Percentiles rank a stretch among this genome's conserved stretches.
Evolutionary conservation across 2,113 vertebrate genomes (phyloP).

Genomic region (Corydoras sp.): DNA sequence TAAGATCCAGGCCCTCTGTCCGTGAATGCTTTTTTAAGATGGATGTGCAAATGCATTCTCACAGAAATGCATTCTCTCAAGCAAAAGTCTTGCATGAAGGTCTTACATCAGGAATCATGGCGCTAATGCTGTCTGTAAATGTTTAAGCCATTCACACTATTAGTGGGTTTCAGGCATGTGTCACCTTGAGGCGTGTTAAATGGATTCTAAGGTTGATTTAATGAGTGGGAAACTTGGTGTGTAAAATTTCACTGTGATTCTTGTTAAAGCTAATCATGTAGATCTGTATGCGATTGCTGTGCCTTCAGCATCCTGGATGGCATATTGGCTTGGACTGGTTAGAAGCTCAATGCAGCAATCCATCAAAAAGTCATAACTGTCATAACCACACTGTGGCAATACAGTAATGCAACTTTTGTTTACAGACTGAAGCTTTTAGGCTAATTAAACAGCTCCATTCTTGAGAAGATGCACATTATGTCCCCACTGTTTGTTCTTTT

Average conservation of each 20-base stretch:
- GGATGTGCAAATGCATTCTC: no score
- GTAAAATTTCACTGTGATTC: background rate
- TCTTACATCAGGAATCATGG: background rate
- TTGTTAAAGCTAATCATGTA: constrained; percentile 3
- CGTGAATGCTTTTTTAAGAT: no score
- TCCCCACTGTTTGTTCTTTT: constrained; percentile 16
- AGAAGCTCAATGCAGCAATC: constrained; percentile 48
- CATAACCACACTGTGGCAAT: constrained; percentile 48
- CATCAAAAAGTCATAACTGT: constrained; percentile 59
- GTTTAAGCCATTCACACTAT: background rate
- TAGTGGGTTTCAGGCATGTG: background rate
- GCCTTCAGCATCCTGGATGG: background rate
- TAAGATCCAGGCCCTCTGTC: no score
- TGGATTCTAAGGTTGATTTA: constrained; percentile 2
- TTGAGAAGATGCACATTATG: constrained; percentile 38
- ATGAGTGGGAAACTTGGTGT: background rate
- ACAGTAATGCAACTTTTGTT: constrained; percentile 54
- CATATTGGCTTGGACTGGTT: constrained; percentile 35
- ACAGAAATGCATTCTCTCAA: no score
- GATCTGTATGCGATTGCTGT: constrained; percentile 1
- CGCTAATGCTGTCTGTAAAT: background rate
- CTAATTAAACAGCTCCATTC: constrained; percentile 45
- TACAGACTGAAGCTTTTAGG: constrained; percentile 47
- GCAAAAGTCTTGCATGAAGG: no score
- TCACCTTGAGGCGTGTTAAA: constrained; percentile 12